phyloP scores from a whole-genome alignment of 2,797 vertebrate species.

The Mormyrus proboscirostris region DNA sequence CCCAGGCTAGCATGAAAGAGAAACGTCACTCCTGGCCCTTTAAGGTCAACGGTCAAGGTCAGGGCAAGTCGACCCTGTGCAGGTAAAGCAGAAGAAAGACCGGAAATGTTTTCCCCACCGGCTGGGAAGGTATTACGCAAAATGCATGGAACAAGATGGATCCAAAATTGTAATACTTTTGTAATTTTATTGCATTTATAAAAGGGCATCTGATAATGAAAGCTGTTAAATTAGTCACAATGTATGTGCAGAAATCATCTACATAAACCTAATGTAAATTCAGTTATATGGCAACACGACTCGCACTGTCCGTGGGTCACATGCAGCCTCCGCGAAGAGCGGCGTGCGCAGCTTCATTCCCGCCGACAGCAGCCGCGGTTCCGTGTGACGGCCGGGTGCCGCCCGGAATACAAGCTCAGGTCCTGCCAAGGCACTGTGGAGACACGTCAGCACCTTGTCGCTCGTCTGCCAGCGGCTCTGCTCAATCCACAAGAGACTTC shows the following conservation, averaged over 20 bases:
- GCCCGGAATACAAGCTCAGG: background rate
- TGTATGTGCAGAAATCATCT: background rate
- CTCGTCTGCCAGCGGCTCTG: background rate
- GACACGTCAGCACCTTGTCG: background rate
- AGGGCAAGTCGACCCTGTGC: background rate
- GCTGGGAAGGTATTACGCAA: background rate
- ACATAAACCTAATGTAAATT: background rate
- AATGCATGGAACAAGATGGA: background rate
- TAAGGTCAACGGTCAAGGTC: background rate
- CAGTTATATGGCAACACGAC: background rate
- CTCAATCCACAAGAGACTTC: conserved; percentile 70
- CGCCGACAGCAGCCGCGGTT: background rate
- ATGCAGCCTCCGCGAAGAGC: no score
- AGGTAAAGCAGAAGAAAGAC: background rate
- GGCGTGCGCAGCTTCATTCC: background rate
- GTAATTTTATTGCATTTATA: background rate
- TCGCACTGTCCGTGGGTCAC: no score
- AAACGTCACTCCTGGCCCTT: background rate
- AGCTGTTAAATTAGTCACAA: background rate
- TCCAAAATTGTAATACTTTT: background rate
- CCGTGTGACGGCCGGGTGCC: background rate
- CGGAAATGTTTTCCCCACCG: background rate
- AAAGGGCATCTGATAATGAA: background rate
- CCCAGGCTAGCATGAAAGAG: background rate
- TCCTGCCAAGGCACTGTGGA: conserved; percentile 4